Evolutionary conservation across 2,113 vertebrate genomes (phyloP).

Genomic region (Cottus gobio): DNA sequence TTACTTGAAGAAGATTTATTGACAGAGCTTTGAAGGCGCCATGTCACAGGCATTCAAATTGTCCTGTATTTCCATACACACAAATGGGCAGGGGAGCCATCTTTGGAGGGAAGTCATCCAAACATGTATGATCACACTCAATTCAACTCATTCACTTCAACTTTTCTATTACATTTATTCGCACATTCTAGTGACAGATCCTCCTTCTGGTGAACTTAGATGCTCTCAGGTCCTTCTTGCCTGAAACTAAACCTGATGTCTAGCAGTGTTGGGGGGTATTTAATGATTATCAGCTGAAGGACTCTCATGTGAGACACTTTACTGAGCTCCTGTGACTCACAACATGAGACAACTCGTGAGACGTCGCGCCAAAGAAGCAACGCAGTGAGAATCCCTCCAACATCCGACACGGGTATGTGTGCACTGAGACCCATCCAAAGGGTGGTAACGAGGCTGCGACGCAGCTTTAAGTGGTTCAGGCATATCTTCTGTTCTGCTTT

Average conservation of each 20-base stretch:
- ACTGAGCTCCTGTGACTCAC: constrained; percentile 29
- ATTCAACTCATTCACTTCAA: not conserved
- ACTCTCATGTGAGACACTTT: constrained; percentile 61
- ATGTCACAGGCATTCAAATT: not conserved
- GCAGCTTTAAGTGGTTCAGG: not conserved
- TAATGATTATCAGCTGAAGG: constrained; percentile 62
- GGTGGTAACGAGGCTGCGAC: not conserved
- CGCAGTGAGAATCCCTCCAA: not conserved
- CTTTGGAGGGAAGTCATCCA: not conserved
- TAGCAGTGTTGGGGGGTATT: constrained; percentile 3
- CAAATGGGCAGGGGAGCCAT: not conserved
- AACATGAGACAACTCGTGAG: constrained; percentile 38
- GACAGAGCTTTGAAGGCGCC: not conserved
- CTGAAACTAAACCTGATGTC: not conserved
- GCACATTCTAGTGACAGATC: not conserved
- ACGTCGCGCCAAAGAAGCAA: not conserved
- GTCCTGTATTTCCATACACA: not conserved
- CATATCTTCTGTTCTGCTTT: too few relatives aligned
- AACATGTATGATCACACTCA: not conserved
- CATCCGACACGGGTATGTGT: not conserved
- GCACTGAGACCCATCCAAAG: not conserved
- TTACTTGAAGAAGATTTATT: not conserved
- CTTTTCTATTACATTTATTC: not conserved
- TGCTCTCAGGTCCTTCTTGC: constrained; percentile 5
- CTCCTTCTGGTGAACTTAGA: constrained; percentile 25